Base-by-base conservation (phyloP, 2,888 invertebrate species). In the Chorisops tibialis region DNA sequence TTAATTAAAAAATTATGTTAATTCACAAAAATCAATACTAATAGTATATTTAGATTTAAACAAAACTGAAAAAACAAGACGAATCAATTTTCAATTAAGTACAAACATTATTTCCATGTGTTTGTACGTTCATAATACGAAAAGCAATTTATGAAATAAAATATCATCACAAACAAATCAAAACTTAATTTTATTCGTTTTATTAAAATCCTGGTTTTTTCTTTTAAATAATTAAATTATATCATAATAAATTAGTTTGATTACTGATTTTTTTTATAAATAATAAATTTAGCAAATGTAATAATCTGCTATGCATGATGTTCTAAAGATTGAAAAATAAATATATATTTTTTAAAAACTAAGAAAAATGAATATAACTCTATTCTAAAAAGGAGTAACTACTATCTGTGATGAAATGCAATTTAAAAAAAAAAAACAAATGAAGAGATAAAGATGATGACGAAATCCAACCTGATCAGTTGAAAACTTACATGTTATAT, bases 361-460 rank as follows among this genome's bases (percentile, higher is more conserved):
- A 38, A 35, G 19, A 48, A 47, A 43, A 47, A 41, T 41, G 12
- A 11, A 41, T 41, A 12, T 41, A 48, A 59, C 48, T 59, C 59
- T 59, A 59, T 59, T 59, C 59, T 59, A 59, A 59, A 59, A 48
- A 59, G 47, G 37, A 48, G 37, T 56, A 62, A 64, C 60, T 65
- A 61, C 65, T 65, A 65, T 65, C 65, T 65, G 65, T 65, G 65
- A 65, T 65, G 65, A 62, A 60, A 63, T 48, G 62, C 62, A 54
- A 62, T 63, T 64, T 59, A 48, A n/a, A 37, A 22, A 7, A 58
- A 45, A n/a, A n/a, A n/a, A n/a, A n/a, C n/a, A n/a, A n/a, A n/a
- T n/a, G n/a, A 18, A 35, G 47, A 41, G 41, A 41, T 41, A n/a
- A 12, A 41, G 41, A 41, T 16, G 16, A 41, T 16, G 12, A 41